Conservation (phyloP, 1,140 invertebrate genomes). For the Gerris buenoi region DNA sequence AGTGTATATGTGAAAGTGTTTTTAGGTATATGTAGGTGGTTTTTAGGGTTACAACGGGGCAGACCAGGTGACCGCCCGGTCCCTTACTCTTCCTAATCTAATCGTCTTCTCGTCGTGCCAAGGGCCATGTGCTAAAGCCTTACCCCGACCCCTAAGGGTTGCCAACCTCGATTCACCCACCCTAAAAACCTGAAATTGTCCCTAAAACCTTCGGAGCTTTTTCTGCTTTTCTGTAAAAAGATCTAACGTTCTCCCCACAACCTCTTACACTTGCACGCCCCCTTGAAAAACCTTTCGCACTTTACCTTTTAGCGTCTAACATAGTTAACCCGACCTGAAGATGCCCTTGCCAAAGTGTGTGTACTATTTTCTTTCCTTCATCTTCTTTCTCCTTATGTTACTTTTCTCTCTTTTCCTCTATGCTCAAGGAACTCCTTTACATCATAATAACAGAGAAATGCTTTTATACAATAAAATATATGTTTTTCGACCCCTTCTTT, state of each 20-base stretch:
- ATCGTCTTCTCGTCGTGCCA: not conserved
- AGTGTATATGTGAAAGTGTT: too few relatives aligned
- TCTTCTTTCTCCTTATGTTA: too few relatives aligned
- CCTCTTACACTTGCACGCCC: too few relatives aligned
- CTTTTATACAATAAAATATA: not conserved
- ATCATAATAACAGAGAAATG: not conserved
- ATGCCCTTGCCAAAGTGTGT: too few relatives aligned
- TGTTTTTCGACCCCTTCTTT: not conserved
- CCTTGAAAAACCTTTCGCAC: too few relatives aligned
- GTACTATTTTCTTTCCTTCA: too few relatives aligned
- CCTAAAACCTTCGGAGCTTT: too few relatives aligned
- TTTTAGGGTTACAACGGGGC: too few relatives aligned
- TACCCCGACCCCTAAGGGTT: not conserved
- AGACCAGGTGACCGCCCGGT: too few relatives aligned
- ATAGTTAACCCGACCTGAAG: not conserved
- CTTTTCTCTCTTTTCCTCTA: too few relatives aligned
- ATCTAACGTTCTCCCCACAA: too few relatives aligned
- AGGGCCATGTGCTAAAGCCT: not conserved
- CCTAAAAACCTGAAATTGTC: not conserved
- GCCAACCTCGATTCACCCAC: not conserved
- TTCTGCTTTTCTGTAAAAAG: not conserved
- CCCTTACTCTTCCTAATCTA: not conserved
- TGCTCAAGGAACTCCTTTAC: not conserved
- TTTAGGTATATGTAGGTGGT: too few relatives aligned
- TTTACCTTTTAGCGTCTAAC: not conserved